Percentiles rank a stretch among this genome's conserved stretches.
Evolutionary conservation across 2,797 vertebrate genomes (phyloP).

Genomic region (Rallus crepitans): DNA sequence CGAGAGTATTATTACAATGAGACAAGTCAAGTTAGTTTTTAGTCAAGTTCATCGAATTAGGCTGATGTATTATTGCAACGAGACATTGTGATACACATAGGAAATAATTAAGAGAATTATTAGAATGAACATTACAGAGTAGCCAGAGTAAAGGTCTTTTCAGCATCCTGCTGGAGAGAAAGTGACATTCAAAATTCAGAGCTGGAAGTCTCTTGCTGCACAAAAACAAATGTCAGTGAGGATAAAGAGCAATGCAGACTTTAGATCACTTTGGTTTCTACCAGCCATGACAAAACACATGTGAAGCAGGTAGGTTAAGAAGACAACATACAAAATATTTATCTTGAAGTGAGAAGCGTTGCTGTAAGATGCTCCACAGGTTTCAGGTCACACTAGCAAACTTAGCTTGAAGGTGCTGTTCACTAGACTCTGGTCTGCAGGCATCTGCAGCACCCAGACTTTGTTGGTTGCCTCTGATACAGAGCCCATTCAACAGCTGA

Average conservation of each 20-base stretch:
- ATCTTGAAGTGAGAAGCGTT: not conserved
- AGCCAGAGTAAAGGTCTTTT: not conserved
- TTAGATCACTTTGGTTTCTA: not conserved
- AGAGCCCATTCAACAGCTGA: not conserved
- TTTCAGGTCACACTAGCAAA: not conserved
- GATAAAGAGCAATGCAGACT: not conserved
- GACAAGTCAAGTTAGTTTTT: too few species aligned
- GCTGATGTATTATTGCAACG: too few species aligned
- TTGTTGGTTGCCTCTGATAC: not conserved
- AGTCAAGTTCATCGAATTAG: too few species aligned
- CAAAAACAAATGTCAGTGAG: not conserved
- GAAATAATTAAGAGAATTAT: not conserved
- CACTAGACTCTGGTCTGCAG: not conserved
- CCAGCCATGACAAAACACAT: not conserved
- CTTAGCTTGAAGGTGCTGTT: not conserved
- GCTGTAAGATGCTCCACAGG: not conserved
- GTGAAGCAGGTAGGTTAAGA: not conserved
- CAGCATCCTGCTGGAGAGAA: not conserved
- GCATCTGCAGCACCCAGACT: not conserved
- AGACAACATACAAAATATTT: not conserved
- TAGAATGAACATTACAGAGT: not conserved
- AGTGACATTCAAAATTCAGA: not conserved
- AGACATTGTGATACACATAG: not conserved
- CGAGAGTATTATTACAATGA: too few species aligned
- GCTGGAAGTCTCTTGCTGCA: not conserved